phyloP scores from a whole-genome alignment of 2,888 invertebrate genomes.

The Eupithecia exiguata region DNA sequence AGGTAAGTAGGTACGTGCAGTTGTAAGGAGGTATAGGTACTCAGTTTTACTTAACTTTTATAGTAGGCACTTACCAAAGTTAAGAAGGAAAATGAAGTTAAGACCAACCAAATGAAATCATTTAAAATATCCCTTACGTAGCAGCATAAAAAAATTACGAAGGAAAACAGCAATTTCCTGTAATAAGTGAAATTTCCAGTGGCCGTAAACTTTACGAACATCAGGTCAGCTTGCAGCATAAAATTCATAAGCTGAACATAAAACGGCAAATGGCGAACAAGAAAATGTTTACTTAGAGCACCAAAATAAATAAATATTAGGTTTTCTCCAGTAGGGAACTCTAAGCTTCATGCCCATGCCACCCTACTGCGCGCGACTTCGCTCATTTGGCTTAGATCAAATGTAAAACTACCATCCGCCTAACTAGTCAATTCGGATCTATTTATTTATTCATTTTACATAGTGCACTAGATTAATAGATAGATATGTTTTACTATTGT shows the following conservation, averaged over 20 bases:
- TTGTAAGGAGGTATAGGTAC: neutral
- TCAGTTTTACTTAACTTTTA: neutral
- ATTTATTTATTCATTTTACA: too few species aligned
- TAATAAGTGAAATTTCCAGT: slow-evolving; percentile 10
- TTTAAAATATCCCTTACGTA: neutral
- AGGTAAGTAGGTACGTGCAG: neutral
- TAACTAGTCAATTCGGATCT: too few species aligned
- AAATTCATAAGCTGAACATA: slow-evolving; percentile 13
- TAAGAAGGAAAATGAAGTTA: neutral
- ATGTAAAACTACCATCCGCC: neutral
- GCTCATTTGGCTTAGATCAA: neutral
- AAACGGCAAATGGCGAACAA: slow-evolving; percentile 12
- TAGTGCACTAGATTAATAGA: too few species aligned
- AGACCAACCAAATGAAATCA: neutral
- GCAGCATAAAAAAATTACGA: neutral
- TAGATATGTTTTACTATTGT: too few species aligned
- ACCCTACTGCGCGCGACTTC: neutral
- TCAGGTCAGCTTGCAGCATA: slow-evolving; percentile 5
- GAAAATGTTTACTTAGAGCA: slow-evolving; percentile 2
- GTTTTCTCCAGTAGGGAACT: neutral
- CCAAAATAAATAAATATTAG: neutral
- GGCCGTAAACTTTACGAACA: slow-evolving; percentile 15
- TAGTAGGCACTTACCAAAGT: neutral
- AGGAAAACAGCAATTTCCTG: slow-evolving; percentile 6
- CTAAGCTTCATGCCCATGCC: neutral